phyloP scores from a whole-genome alignment of 2,888 invertebrate genomes.

The Drosophila quinaria region DNA sequence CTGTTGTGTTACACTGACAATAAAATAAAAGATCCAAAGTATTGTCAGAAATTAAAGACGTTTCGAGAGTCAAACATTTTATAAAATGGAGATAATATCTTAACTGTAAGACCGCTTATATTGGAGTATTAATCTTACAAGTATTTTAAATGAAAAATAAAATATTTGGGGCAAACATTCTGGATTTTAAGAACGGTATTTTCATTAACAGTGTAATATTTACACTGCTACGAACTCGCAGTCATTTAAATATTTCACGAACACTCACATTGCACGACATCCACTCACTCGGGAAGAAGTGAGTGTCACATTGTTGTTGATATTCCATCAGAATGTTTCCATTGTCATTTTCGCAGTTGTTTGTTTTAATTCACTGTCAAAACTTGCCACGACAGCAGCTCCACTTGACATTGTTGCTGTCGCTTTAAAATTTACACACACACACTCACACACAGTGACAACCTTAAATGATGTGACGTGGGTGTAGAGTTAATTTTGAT shows the following conservation, averaged over 20 bases:
- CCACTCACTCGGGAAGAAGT: background rate
- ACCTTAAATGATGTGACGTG: background rate
- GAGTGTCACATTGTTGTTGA: conserved; percentile 41
- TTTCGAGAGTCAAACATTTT: too few species aligned
- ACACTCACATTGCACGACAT: too few species aligned
- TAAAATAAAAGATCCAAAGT: background rate
- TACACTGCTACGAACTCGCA: conserved; percentile 13
- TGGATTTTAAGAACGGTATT: background rate
- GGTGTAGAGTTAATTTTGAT: conserved; percentile 1
- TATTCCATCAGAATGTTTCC: conserved; percentile 51
- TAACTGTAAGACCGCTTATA: too few species aligned
- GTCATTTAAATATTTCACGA: conserved; percentile 3
- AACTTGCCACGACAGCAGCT: conserved; percentile 40
- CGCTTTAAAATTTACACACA: conserved; percentile 9
- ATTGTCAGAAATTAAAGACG: too few species aligned
- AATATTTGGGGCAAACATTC: background rate
- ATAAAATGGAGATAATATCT: too few species aligned
- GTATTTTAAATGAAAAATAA: too few species aligned
- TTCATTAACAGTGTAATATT: conserved; percentile 1
- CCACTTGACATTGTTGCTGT: conserved; percentile 46
- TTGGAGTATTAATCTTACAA: too few species aligned
- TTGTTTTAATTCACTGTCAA: conserved; percentile 66
- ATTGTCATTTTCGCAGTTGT: conserved; percentile 46
- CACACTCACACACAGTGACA: conserved; percentile 3
- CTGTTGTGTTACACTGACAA: background rate